Percentiles rank a stretch among this genome's conserved stretches.
Conservation (phyloP, 1,140 invertebrate species). For the Ceratosolen solmsi region DNA sequence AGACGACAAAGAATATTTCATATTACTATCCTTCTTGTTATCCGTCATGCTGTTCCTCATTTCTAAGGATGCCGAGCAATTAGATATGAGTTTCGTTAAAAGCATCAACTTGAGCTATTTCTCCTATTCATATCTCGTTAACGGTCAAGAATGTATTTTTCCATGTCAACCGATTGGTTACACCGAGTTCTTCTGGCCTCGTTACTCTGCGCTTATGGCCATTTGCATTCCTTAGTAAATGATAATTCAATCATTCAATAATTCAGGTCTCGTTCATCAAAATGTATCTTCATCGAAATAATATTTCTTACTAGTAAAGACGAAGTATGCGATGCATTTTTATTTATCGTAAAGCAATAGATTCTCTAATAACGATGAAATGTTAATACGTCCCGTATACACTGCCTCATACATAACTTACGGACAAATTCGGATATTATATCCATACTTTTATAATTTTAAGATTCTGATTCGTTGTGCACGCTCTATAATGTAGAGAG, state of each 20-base stretch:
- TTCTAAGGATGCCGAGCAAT: background rate
- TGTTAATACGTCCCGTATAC: too few species aligned
- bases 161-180: slow-evolving; percentile 10
- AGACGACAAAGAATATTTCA: background rate
- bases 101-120: background rate
- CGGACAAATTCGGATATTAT: too few species aligned
- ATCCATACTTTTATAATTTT: too few species aligned
- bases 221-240: slow-evolving; percentile 53
- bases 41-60: background rate
- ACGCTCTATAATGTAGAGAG: too few species aligned
- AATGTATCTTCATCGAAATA: background rate
- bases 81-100: background rate
- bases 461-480: too few species aligned
- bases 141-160: slow-evolving; percentile 18
- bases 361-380: too few species aligned
- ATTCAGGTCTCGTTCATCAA: slow-evolving; percentile 38
- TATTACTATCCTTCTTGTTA: background rate
- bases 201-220: slow-evolving; percentile 34
- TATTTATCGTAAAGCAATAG: too few species aligned
- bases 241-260: slow-evolving; percentile 41
- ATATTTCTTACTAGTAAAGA: background rate
- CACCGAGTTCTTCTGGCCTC: slow-evolving; percentile 6
- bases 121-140: slow-evolving; percentile 20
- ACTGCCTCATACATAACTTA: too few species aligned
- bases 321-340: background rate